Percentiles rank a stretch among this genome's conserved stretches.
Evolutionary conservation across 2,888 invertebrate genomes (phyloP).

Genomic region (Boloria selene): DNA sequence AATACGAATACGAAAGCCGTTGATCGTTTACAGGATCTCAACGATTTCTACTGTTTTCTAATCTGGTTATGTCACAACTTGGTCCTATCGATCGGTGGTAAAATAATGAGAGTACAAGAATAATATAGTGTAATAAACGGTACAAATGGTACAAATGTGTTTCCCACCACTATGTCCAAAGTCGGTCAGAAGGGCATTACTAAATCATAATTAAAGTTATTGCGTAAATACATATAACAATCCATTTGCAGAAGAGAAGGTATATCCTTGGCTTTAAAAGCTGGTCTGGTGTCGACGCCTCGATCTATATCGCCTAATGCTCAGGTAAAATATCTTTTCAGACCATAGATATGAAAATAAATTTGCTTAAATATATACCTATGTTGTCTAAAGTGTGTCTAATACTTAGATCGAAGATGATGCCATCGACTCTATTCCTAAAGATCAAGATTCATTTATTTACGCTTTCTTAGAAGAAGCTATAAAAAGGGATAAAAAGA

Average conservation of each 20-base stretch:
- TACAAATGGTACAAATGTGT: too few relatives aligned
- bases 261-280: conserved; percentile 67
- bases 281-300: conserved; percentile 67
- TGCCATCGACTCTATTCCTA: conserved; percentile 50
- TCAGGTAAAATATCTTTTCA: conserved; percentile 49
- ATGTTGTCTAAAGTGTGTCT: neutral
- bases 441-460: conserved; percentile 69
- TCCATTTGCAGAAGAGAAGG: conserved; percentile 59
- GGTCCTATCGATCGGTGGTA: too few relatives aligned
- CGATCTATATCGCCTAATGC: conserved; percentile 58
- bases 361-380: too few relatives aligned
- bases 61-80: too few relatives aligned
- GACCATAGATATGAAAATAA: too few relatives aligned
- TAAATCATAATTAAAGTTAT: neutral
- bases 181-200: neutral
- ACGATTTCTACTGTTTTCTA: too few relatives aligned
- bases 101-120: too few relatives aligned
- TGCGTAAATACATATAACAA: too few relatives aligned
- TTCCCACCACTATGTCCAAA: neutral
- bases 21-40: too few relatives aligned
- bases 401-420: conserved; percentile 51
- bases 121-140: too few relatives aligned
- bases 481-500: conserved; percentile 69
- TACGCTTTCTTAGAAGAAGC: conserved; percentile 74
- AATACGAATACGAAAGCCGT: too few relatives aligned